A percentile compares a stretch with the other conserved stretches of the same genome.
These are phyloP conservation scores for Elachura formosa DNA, from an alignment of 2,113 vertebrate genomes.

Conservation along the genomic window DNA sequence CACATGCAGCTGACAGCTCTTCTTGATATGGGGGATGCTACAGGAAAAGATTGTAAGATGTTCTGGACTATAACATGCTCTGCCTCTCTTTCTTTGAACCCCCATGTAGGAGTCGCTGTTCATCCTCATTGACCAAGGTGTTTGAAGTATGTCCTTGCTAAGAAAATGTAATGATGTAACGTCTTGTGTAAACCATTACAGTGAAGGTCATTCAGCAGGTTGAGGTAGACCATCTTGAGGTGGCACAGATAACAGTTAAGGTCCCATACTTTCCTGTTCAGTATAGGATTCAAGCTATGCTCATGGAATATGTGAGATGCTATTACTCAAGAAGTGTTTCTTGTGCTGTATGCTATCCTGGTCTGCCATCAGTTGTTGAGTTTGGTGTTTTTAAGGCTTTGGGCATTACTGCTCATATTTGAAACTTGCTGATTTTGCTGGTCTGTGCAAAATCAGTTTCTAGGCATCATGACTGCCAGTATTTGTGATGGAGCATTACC, in stretches of 20 bases:
- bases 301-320: conserved; percentile 40
- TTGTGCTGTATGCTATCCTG: conserved; percentile 40
- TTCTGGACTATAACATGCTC: conserved; percentile 64
- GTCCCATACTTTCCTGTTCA: conserved; percentile 2
- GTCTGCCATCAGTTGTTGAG: conserved; percentile 38
- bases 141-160: conserved; percentile 66
- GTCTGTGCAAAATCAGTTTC: not conserved
- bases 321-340: conserved; percentile 44
- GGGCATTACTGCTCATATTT: not conserved
- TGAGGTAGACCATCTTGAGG: conserved; percentile 36
- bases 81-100: conserved; percentile 66
- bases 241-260: conserved; percentile 21
- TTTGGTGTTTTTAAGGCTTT: conserved; percentile 42
- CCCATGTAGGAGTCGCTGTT: conserved; percentile 60
- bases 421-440: conserved; percentile 2
- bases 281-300: conserved; percentile 17
- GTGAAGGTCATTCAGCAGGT: conserved; percentile 51
- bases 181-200: conserved; percentile 58
- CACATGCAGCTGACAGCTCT: conserved; percentile 63
- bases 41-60: conserved; percentile 66
- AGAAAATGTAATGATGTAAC: conserved; percentile 62
- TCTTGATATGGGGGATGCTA: conserved; percentile 63
- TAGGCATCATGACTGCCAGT: conserved; percentile 30
- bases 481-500: conserved; percentile 49
- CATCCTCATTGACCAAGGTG: conserved; percentile 59